Conservation (phyloP, 2,888 invertebrate genomes). For the Callimorpha dominula region DNA sequence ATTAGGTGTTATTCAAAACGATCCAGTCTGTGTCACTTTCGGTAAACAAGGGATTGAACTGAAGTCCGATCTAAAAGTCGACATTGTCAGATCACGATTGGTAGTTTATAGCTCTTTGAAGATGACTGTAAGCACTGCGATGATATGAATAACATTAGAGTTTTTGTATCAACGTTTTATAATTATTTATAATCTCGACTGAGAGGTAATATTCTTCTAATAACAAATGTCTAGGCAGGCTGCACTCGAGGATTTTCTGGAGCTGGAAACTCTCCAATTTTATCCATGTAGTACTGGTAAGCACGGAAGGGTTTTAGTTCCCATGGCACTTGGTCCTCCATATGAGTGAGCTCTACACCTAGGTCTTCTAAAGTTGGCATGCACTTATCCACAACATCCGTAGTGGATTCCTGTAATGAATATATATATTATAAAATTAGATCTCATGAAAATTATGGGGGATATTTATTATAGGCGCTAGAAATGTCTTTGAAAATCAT, state of each 20-base stretch:
- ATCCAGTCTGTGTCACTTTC: not conserved
- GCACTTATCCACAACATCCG: slow-evolving; percentile 88
- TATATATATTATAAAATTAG: not conserved
- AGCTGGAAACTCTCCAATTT: slow-evolving; percentile 91
- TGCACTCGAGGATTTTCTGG: slow-evolving; percentile 88
- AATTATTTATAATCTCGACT: not conserved
- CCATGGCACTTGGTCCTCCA: slow-evolving; percentile 95
- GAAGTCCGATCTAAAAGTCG: not conserved
- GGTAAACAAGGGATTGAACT: not conserved
- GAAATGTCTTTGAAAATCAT: too few relatives aligned
- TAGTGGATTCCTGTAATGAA: slow-evolving; percentile 89
- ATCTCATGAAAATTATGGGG: too few relatives aligned
- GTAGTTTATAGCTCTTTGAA: not conserved
- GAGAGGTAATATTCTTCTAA: slow-evolving; percentile 1
- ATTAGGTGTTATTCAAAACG: not conserved
- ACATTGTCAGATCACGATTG: not conserved
- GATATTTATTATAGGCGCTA: too few relatives aligned
- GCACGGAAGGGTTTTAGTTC: slow-evolving; percentile 91
- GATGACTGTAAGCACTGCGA: not conserved
- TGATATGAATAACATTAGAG: not conserved
- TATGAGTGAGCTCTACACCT: slow-evolving; percentile 90
- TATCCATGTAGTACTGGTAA: slow-evolving; percentile 90
- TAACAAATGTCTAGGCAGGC: slow-evolving; percentile 22
- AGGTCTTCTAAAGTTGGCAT: slow-evolving; percentile 95
- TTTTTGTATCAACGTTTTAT: not conserved